A percentile compares a stretch with the other conserved stretches of the same genome.
These are phyloP conservation scores for Trachemys scripta DNA, from an alignment of 2,113 vertebrate species.

Conservation along the genomic window DNA sequence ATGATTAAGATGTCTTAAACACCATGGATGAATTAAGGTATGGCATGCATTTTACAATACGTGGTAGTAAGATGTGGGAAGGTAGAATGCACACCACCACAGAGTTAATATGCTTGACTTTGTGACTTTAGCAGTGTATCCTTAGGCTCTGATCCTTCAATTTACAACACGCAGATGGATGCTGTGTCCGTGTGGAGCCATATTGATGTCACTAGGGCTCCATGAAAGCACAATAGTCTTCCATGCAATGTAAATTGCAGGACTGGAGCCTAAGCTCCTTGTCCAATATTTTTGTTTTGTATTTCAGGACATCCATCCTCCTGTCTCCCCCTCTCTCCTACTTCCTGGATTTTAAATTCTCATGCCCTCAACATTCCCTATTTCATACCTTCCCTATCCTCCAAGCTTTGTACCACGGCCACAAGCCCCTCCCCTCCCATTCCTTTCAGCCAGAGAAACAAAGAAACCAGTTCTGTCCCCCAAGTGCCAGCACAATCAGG, in stretches of 20 bases:
- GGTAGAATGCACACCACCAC: neutral
- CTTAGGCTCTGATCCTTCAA: neutral
- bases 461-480: neutral
- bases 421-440: neutral
- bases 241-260: neutral
- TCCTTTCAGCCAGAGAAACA: accelerated
- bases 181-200: neutral
- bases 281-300: accelerated
- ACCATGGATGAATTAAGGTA: neutral
- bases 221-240: neutral
- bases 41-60: neutral
- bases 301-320: neutral
- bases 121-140: neutral
- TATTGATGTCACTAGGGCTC: neutral
- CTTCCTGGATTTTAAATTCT: neutral
- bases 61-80: neutral
- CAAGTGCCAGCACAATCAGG: neutral
- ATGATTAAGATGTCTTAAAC: neutral
- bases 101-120: neutral
- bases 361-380: neutral
- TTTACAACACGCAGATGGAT: neutral
- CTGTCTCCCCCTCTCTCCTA: neutral
- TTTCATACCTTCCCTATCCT: neutral
- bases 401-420: neutral
- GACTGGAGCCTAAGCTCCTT: neutral